Base-by-base conservation (phyloP, 1,140 invertebrate genomes). In the Argopecten irradians region DNA sequence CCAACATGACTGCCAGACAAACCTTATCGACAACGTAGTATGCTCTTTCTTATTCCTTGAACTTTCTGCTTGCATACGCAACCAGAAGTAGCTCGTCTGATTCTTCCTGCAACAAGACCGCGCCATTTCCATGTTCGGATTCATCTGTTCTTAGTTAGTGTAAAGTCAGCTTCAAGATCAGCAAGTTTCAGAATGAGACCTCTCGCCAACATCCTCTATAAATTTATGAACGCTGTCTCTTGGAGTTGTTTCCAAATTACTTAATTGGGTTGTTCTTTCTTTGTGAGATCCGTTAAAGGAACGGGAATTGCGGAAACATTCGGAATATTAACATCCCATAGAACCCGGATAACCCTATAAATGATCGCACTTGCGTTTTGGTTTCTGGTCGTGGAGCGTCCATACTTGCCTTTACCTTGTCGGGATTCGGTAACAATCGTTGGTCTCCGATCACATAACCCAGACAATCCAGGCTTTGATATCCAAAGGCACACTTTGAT, bases 1-100 rank as follows among this genome's bases (percentile, higher is more conserved):
- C 92, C 90, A 90, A 95, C 19, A 96, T 92, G 16, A 95, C 89
- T 14, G 95, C 95, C 34, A 95, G 87, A 55, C 88, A 92, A 90
- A 96, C 95, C 85, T 91, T 93, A 88, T 96, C 96, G n/a, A 93
- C 71, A 3, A 43, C 39, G 34, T 28, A 9, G 85, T 89, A 89
- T 22, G 34, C 36, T 33, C 28, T 11, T 43, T 89, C 88, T 46
- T 34, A 34, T 2, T 46, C 7, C 3, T 34, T 82, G 22, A 89
- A 83, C 82, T 89, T 89, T 41, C 94, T 9, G 92, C 94, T 90
- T 91, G 92, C 41, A 89, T 55, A 87, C 87, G 88, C 82, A 14
- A 93, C 89, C 32, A 91, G 89, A 33, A 86, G 71, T 84, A 87
- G 39, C 33, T 84, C 86, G 55, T 86, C 84, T 28, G 89, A 55